A percentile compares a stretch with the other conserved stretches of the same genome.
phyloP scores from a whole-genome alignment of 2,113 vertebrate species.

The Caranx ignobilis region DNA sequence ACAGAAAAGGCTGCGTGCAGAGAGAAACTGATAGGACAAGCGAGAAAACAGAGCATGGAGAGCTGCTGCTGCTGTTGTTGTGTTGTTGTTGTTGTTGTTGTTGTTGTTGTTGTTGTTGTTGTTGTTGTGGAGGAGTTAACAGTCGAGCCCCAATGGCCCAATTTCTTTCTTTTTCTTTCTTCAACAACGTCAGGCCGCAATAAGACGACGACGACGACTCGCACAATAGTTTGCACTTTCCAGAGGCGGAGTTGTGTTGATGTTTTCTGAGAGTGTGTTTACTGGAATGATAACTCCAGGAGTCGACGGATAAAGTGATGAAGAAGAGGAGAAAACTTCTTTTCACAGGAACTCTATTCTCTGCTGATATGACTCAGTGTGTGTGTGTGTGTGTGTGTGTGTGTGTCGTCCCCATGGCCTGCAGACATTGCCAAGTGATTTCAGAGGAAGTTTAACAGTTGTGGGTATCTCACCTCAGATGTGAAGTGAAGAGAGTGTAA shows the following conservation, averaged over 20 bases:
- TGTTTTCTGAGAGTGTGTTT: background rate
- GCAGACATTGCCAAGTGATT: background rate
- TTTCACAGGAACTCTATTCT: background rate
- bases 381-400: too few relatives aligned
- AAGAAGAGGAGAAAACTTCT: too few relatives aligned
- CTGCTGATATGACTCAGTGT: background rate
- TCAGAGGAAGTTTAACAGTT: background rate
- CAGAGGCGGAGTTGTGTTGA: background rate
- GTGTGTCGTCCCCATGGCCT: background rate
- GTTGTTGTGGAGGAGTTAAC: conserved; percentile 18
- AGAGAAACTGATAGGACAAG: conserved; percentile 35
- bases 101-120: background rate
- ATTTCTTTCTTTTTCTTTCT: background rate
- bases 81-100: background rate
- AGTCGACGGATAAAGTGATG: too few relatives aligned
- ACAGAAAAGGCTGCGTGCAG: conserved; percentile 8
- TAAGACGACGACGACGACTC: conserved; percentile 25
- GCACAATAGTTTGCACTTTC: conserved; percentile 16
- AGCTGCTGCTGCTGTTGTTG: background rate
- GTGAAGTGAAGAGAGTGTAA: conserved; percentile 19
- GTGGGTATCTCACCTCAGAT: conserved; percentile 22
- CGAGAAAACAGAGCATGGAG: conserved; percentile 42
- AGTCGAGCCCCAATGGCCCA: conserved; percentile 10
- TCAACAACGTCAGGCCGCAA: conserved; percentile 6
- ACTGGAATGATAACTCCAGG: background rate